Conservation (phyloP, 2,888 invertebrate species). For the Parnassius smintheus region DNA sequence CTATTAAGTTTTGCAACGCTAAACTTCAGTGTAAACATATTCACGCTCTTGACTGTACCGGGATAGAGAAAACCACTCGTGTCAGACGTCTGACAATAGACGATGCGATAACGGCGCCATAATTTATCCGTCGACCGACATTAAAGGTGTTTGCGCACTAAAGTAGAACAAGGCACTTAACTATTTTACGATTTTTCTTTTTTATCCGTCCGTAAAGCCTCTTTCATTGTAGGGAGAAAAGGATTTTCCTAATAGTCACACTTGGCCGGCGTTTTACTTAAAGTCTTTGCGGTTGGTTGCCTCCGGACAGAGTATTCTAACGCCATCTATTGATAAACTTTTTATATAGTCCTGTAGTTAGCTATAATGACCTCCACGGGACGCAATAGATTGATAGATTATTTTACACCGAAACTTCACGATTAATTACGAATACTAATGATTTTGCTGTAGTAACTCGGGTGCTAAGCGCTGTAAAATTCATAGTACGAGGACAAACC, state of each 20-base stretch:
- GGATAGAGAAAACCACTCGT: slow-evolving; percentile 29
- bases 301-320: neutral
- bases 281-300: neutral
- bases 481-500: too few relatives aligned
- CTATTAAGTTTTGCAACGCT: neutral
- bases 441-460: too few relatives aligned
- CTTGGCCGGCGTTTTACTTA: too few relatives aligned
- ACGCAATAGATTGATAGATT: too few relatives aligned
- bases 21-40: neutral
- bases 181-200: too few relatives aligned
- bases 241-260: too few relatives aligned
- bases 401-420: too few relatives aligned
- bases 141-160: slow-evolving; percentile 40
- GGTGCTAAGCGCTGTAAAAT: too few relatives aligned
- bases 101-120: slow-evolving; percentile 51
- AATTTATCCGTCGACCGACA: slow-evolving; percentile 53
- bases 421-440: too few relatives aligned
- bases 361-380: too few relatives aligned
- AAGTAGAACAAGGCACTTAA: slow-evolving; percentile 14
- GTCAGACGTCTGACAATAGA: slow-evolving; percentile 41
- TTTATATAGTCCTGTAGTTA: too few relatives aligned
- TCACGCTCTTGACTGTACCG: slow-evolving; percentile 18
- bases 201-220: neutral
- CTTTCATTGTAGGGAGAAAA: neutral
- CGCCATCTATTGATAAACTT: too few relatives aligned